These are phyloP conservation scores for Spinus pinus DNA, from an alignment of 2,797 vertebrate genomes.

Conservation along the genomic window DNA sequence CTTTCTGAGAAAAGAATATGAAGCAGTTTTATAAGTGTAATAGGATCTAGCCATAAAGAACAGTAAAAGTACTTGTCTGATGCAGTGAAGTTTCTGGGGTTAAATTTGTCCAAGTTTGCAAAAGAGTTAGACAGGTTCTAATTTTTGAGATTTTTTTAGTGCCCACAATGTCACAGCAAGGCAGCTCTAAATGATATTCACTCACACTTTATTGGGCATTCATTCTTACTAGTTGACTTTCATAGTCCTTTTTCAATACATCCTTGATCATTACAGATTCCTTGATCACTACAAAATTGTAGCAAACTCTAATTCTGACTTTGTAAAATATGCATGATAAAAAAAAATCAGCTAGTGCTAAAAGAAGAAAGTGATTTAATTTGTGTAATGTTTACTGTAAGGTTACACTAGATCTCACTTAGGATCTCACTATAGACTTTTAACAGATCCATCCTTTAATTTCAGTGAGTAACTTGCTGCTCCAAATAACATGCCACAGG, in stretches of 20 bases:
- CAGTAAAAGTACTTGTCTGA: neutral
- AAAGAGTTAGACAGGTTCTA: neutral
- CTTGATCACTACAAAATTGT: neutral
- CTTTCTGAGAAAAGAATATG: neutral
- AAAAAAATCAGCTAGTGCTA: neutral
- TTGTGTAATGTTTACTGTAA: neutral
- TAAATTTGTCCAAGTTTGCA: neutral
- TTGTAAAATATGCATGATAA: neutral
- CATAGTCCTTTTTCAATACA: neutral
- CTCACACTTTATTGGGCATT: neutral
- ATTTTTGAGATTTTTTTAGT: neutral
- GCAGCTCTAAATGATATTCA: neutral
- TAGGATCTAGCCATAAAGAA: neutral
- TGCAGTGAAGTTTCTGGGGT: neutral
- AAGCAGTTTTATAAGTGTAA: neutral
- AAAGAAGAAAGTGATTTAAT: slow-evolving; percentile 3
- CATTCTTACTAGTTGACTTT: neutral
- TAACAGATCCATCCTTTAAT: neutral
- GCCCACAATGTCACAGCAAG: neutral
- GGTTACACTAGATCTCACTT: neutral
- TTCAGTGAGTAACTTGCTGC: slow-evolving; percentile 59
- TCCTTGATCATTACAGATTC: neutral
- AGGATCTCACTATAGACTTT: neutral
- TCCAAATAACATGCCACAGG: slow-evolving; percentile 67
- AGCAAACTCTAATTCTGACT: neutral